Evolutionary conservation across 2,797 vertebrate species (phyloP).

Genomic region (Simalia tracyae): DNA sequence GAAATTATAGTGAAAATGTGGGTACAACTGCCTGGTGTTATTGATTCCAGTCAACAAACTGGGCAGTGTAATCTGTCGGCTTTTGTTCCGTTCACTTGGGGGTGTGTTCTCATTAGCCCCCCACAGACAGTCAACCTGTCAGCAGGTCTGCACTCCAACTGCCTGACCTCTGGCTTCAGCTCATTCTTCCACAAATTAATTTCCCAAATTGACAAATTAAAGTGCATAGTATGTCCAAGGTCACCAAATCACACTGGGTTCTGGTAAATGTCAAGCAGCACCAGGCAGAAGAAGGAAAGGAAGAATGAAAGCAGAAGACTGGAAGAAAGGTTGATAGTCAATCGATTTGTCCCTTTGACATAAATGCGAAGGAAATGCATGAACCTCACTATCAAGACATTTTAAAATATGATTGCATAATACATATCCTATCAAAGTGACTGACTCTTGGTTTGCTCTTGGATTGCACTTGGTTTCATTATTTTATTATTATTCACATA

Average conservation of each 20-base stretch:
- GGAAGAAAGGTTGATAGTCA: not conserved
- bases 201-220: constrained; percentile 80
- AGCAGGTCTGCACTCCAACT: constrained; percentile 77
- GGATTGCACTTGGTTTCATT: not conserved
- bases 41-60: constrained; percentile 75
- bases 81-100: constrained; percentile 77
- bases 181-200: constrained; percentile 84
- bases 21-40: constrained; percentile 70
- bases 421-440: constrained; percentile 8
- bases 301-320: not conserved
- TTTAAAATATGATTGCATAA: constrained; percentile 8
- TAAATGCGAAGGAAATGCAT: not conserved
- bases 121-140: constrained; percentile 77
- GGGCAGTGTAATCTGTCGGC: constrained; percentile 77
- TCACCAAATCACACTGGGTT: constrained; percentile 75
- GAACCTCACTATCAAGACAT: not conserved
- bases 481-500: not conserved
- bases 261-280: constrained; percentile 70
- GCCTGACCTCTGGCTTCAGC: constrained; percentile 80
- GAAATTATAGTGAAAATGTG: constrained; percentile 53
- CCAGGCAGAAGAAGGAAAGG: constrained; percentile 10
- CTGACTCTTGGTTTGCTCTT: not conserved
- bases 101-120: constrained; percentile 81
- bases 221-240: constrained; percentile 73
- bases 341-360: not conserved